phyloP scores from a whole-genome alignment of 1,140 invertebrate genomes.

The Zaprionus ornatus region DNA sequence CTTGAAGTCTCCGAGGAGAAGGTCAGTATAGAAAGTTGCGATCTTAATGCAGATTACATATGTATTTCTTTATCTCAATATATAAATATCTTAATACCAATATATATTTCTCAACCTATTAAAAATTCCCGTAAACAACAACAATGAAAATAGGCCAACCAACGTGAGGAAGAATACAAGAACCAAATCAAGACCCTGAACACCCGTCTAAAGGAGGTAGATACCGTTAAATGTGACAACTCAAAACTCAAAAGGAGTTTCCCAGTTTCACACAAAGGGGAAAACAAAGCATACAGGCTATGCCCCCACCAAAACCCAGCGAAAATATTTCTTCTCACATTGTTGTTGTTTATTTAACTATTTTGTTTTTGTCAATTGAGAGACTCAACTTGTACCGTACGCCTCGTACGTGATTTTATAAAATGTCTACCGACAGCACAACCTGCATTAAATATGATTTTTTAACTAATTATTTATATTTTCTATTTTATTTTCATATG shows the following conservation, averaged over 20 bases:
- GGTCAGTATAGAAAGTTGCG: slow-evolving; percentile 87
- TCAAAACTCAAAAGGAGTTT: slow-evolving; percentile 56
- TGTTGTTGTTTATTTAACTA: slow-evolving; percentile 70
- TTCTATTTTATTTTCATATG: slow-evolving; percentile 72
- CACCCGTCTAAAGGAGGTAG: slow-evolving; percentile 99
- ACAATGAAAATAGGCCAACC: slow-evolving; percentile 94
- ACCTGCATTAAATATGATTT: slow-evolving; percentile 11
- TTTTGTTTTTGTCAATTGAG: slow-evolving; percentile 11
- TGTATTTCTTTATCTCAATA: not conserved
- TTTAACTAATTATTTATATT: slow-evolving; percentile 59
- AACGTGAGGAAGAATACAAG: slow-evolving; percentile 99
- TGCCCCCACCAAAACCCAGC: slow-evolving; percentile 57
- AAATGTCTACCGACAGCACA: slow-evolving; percentile 82
- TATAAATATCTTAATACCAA: slow-evolving; percentile 14
- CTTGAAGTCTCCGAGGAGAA: slow-evolving; percentile 99
- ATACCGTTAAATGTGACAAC: slow-evolving; percentile 30
- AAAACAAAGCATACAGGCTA: slow-evolving; percentile 32
- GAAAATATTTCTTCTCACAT: slow-evolving; percentile 28
- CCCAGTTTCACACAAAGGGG: slow-evolving; percentile 42
- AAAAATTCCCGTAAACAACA: slow-evolving; percentile 53
- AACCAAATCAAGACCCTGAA: slow-evolving; percentile 99
- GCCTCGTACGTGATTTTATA: slow-evolving; percentile 43
- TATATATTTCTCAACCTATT: slow-evolving; percentile 28
- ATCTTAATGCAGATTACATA: not conserved
- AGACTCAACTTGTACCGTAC: not conserved